Evolutionary conservation across 1,140 invertebrate genomes (phyloP), one percentile per base, ranked within the genome.

Genomic region (Seison nebaliae): DNA sequence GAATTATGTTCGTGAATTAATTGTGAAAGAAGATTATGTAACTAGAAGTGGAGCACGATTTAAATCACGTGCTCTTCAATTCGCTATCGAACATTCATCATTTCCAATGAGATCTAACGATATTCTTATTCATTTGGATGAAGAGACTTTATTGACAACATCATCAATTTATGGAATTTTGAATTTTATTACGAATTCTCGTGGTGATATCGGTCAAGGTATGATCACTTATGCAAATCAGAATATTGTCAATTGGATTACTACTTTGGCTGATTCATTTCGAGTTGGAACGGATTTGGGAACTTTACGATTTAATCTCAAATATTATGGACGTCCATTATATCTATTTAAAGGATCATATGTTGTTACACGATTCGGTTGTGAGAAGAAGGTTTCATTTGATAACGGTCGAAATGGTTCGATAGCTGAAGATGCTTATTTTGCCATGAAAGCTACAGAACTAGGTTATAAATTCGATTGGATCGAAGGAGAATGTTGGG

Each of bases 181-280:
- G 11, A 94, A 94, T 52, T 94, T 94, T 67, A 76, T 86, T 15
- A 61, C 74, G 28, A 77, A 88, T 60, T 83, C 81, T 0, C 80
- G 77, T 55, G 75, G 88, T 61, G 73, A 80, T 42, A 91, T 94
- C 63, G 86, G 86, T 0, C 86, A 96, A 65, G 86, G 86, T 2
- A 64, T 94, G 8, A 91, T 96, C 37, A 93, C 83, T 3, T 96
- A 94, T 63, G 83, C 83, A 1, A 88, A 88, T 57, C 83, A 84
- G 55, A 70, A 79, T 17, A 60, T 93, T 41, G 75, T 91, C 18
- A 93, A 91, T 54, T 91, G 83, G 83, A 62, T 91, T 19, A 93
- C 84, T 2, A 94, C 86, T 0, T 58, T 94, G 29, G 81, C 80
- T 4, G 86, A 94, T 55, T 80, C 76, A 48, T 91, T 91, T 55